phyloP scores from a whole-genome alignment of 2,797 vertebrate genomes.

The Takifugu rubripes region DNA sequence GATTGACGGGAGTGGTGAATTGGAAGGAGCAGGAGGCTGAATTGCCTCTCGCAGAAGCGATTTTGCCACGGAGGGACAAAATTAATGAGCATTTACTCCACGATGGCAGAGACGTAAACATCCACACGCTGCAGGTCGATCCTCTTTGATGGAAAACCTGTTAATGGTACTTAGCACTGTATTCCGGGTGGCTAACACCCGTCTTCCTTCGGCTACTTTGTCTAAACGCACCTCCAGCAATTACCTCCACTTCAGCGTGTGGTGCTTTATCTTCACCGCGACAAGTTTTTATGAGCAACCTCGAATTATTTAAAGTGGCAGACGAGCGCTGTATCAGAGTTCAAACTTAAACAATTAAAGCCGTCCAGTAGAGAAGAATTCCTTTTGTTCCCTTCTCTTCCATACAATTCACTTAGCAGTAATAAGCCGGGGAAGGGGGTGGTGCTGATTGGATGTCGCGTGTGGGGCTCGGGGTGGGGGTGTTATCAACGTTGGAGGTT shows the following conservation, averaged over 20 bases:
- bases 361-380: constrained; percentile 33
- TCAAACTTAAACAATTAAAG: constrained; percentile 62
- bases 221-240: constrained; percentile 38
- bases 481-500: constrained; percentile 39
- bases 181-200: constrained; percentile 6
- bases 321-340: constrained; percentile 45
- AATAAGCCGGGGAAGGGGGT: constrained; percentile 26
- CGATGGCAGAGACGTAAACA: constrained; percentile 91
- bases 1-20: constrained; percentile 99
- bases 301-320: constrained; percentile 51
- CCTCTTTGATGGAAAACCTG: constrained; percentile 62
- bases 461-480: neutral
- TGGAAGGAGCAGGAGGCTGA: constrained; percentile 99
- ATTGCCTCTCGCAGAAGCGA: constrained; percentile 92
- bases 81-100: constrained; percentile 98
- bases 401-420: constrained; percentile 43
- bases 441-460: constrained; percentile 49
- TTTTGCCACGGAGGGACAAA: constrained; percentile 96
- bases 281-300: constrained; percentile 36
- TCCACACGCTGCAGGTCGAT: constrained; percentile 83
- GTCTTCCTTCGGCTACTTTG: constrained; percentile 15
- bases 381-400: constrained; percentile 48
- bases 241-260: constrained; percentile 37
- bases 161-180: too few relatives aligned
- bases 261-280: constrained; percentile 41